Evolutionary conservation across 2,888 invertebrate genomes (phyloP), one percentile per base, ranked within the genome.

Genomic region (Orthosia gothica): DNA sequence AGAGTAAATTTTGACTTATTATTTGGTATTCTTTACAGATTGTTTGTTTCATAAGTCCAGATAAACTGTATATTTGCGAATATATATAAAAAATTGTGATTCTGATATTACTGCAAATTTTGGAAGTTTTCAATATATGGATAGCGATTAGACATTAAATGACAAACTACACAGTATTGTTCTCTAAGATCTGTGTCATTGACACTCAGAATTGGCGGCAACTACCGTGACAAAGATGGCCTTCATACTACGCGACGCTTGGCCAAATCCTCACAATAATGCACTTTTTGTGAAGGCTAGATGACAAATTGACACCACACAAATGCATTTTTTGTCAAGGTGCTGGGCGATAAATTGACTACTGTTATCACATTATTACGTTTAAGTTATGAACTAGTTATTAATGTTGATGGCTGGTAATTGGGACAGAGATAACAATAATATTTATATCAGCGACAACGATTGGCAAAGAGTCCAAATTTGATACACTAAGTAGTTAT

Each of bases 181-280:
- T 76, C 55, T 70, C 20, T 40, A 16, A 66, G 71, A 86, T 79
- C 76, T 86, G 65, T 89, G 91, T 88, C 90, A 91, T 87, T 91
- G 90, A 82, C 88, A 88, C 77, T 74, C 70, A 49, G 73, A 79
- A 70, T 80, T 79, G 83, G 70, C 74, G 77, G 76, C 79, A 85
- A 80, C n/a, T 57, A 74, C 82, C 91, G 90, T 89, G 90, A 91
- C 88, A 84, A 86, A 72, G 59, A 0, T 65, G 80, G 54, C 91
- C 90, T 90, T 90, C 88, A 82, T 83, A 86, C 70, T 32, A 45
- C 20, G 78, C 67, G 70, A 23, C 45, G 79, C 79, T 77, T 81
- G 86, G 85, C 74, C 84, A 84, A 79, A 85, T 67, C 59, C 26
- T 49, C 77, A 80, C 77, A 66, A 74, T 70, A 84, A 86, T 78